Evolutionary conservation across 2,888 invertebrate genomes (phyloP).

Genomic region (Toxonevra muliebris): DNA sequence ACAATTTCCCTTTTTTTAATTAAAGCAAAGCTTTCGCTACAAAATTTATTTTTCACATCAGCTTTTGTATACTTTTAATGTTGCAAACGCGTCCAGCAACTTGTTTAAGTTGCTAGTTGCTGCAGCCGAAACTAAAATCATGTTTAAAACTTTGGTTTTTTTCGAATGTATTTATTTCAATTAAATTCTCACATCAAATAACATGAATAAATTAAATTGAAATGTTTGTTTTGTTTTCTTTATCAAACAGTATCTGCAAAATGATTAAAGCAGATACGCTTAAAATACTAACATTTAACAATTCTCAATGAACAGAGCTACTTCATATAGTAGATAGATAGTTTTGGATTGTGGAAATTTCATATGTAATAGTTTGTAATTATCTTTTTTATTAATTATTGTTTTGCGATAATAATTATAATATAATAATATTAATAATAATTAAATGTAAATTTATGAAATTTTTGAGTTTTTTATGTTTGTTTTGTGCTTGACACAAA

Average conservation of each 20-base stretch:
- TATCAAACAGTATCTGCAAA: neutral
- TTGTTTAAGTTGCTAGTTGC: no score
- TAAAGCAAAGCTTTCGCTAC: no score
- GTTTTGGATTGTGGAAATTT: neutral
- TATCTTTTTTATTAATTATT: neutral
- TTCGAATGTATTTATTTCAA: constrained; percentile 6
- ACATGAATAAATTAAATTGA: constrained; percentile 15
- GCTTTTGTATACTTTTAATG: no score
- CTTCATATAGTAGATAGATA: constrained; percentile 2
- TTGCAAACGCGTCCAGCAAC: no score
- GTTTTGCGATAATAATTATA: neutral
- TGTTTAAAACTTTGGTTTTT: neutral
- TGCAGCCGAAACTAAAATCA: neutral
- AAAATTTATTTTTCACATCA: no score
- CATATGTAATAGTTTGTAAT: neutral
- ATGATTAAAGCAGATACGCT: neutral
- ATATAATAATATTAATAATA: neutral
- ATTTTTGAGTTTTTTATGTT: neutral
- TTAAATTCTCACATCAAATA: constrained; percentile 19
- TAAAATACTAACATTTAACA: constrained; percentile 19
- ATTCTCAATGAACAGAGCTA: constrained; percentile 7
- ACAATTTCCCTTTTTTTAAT: no score
- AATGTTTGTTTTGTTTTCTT: neutral
- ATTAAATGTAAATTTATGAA: neutral
- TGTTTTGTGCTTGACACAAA: neutral